These are phyloP conservation scores for Megalonaias nervosa DNA, from an alignment of 1,140 invertebrate species.

Conservation along the genomic window DNA sequence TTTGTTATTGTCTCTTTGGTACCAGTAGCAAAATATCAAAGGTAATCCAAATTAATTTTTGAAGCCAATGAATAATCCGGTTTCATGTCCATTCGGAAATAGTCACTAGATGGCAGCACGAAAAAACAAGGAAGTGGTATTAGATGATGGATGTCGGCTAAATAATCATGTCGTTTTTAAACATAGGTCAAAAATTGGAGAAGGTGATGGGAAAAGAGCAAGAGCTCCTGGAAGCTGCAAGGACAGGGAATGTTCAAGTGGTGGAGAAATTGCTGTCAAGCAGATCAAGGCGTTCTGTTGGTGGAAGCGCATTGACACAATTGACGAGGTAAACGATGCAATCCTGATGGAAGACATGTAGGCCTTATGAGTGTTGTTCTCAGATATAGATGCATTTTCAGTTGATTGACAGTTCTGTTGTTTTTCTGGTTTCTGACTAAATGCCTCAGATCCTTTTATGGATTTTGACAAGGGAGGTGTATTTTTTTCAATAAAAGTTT, in stretches of 20 bases:
- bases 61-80: neutral
- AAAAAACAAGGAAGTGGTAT: conserved; percentile 36
- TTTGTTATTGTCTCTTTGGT: neutral
- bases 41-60: too few relatives aligned
- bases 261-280: conserved; percentile 93
- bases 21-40: too few relatives aligned
- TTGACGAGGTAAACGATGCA: neutral
- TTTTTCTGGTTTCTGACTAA: too few relatives aligned
- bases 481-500: too few relatives aligned
- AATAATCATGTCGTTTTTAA: conserved; percentile 25
- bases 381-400: too few relatives aligned
- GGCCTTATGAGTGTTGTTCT: too few relatives aligned
- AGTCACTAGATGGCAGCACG: neutral
- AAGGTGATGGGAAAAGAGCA: conserved; percentile 90
- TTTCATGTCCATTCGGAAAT: neutral
- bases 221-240: conserved; percentile 94
- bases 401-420: too few relatives aligned
- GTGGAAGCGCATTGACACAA: conserved; percentile 29
- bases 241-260: conserved; percentile 88
- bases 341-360: too few relatives aligned
- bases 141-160: conserved; percentile 8
- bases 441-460: too few relatives aligned
- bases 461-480: too few relatives aligned
- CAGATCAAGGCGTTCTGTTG: conserved; percentile 68
- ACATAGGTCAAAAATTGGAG: conserved; percentile 17